phyloP scores from a whole-genome alignment of 2,113 vertebrate genomes.

The Oncorhynchus nerka region DNA sequence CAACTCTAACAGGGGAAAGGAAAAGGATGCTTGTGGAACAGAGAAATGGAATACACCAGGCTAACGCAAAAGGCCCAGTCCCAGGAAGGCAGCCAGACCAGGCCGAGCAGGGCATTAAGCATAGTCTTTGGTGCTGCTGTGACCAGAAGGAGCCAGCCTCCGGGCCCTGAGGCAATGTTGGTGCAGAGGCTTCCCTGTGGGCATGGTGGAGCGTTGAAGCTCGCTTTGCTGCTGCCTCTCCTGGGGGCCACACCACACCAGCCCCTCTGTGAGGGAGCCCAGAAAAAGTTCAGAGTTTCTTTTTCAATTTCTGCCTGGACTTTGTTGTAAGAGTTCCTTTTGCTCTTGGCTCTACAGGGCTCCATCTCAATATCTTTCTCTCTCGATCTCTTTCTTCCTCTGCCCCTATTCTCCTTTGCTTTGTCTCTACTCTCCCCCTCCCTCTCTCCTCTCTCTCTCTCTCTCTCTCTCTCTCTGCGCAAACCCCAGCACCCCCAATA shows the following conservation, averaged over 20 bases:
- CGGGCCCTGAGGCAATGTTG: constrained; percentile 28
- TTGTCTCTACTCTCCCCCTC: not conserved
- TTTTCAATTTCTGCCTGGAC: not conserved
- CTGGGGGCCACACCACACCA: not conserved
- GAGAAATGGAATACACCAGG: constrained; percentile 18
- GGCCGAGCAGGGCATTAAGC: constrained; percentile 26
- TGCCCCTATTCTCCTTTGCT: constrained; percentile 34
- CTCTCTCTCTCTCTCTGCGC: constrained; percentile 32
- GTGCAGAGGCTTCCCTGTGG: constrained; percentile 29
- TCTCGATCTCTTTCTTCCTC: constrained; percentile 22
- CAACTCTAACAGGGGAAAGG: not conserved
- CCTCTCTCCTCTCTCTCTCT: constrained; percentile 31
- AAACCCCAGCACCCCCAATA: constrained; percentile 14
- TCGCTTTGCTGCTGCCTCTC: constrained; percentile 21
- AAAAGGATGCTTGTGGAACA: constrained; percentile 12
- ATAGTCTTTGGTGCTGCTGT: constrained; percentile 23
- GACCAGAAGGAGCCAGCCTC: constrained; percentile 17
- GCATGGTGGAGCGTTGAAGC: constrained; percentile 21
- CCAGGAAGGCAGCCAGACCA: constrained; percentile 20
- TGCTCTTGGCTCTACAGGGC: not conserved
- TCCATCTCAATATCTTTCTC: constrained; percentile 25
- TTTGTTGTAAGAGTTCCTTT: not conserved
- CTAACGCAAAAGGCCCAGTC: constrained; percentile 36
- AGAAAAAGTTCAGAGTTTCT: not conserved
- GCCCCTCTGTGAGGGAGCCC: not conserved